Conservation (phyloP, 2,888 invertebrate species). For the Drosophila algonquin region DNA sequence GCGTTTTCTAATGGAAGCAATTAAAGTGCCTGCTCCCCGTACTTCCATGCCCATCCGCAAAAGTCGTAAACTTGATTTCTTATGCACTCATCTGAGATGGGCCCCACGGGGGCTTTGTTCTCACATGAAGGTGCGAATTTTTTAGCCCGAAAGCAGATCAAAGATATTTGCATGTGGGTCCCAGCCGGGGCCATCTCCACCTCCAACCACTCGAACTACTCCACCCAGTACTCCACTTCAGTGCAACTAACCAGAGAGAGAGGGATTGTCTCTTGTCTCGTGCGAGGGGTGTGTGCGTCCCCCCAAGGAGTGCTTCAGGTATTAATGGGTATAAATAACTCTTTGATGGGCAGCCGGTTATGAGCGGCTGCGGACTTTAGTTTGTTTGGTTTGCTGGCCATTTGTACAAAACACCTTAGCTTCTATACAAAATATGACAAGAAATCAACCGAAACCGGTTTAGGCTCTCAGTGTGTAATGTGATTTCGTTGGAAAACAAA, state of each 20-base stretch:
- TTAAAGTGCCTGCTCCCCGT: slow-evolving; percentile 53
- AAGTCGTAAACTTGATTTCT: slow-evolving; percentile 47
- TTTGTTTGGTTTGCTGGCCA: slow-evolving; percentile 53
- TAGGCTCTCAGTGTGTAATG: slow-evolving; percentile 41
- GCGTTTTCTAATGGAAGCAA: slow-evolving; percentile 72
- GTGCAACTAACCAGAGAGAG: slow-evolving; percentile 4
- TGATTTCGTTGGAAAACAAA: slow-evolving; percentile 31
- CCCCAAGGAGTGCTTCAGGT: slow-evolving; percentile 39
- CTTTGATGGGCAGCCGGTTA: slow-evolving; percentile 61
- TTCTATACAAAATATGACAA: slow-evolving; percentile 55
- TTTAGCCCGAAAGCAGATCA: slow-evolving; percentile 66
- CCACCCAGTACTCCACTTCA: slow-evolving; percentile 4
- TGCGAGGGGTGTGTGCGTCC: not conserved
- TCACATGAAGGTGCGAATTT: slow-evolving; percentile 71
- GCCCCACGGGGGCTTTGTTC: slow-evolving; percentile 43
- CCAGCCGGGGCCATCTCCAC: slow-evolving; percentile 1
- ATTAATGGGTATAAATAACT: slow-evolving; percentile 44
- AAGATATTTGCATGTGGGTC: slow-evolving; percentile 70
- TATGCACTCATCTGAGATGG: slow-evolving; percentile 17
- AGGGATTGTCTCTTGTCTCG: slow-evolving; percentile 1
- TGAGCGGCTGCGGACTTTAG: slow-evolving; percentile 36
- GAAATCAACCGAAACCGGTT: slow-evolving; percentile 66
- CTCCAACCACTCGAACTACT: slow-evolving; percentile 18
- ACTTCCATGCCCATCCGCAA: not conserved
- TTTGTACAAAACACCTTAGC: slow-evolving; percentile 71